Evolutionary conservation across 1,140 invertebrate species (phyloP), one percentile per base, ranked within the genome.

Genomic region (Drosophila virilis): DNA sequence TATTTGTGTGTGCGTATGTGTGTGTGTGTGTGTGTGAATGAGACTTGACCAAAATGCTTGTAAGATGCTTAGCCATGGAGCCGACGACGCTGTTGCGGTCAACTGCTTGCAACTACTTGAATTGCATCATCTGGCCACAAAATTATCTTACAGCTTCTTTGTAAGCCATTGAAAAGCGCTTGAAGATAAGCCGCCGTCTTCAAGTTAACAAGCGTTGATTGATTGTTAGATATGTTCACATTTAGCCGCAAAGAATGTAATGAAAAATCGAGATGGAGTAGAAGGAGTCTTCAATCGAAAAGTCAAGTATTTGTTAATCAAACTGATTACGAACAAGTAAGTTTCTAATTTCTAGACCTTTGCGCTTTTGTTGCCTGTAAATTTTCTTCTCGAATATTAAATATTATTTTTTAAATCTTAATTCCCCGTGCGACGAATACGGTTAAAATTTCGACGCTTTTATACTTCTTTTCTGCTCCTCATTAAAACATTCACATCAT

Each of bases 31-130:
- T 38, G 40, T 55, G 52, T 60, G 58, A 48, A 45, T 48, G 45
- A 48, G 37, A 57, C 42, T 52, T 54, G 22, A 35, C 57, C 43
- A 28, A 70, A 69, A 55, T 50, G 57, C 58, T 57, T 58, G 66
- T 52, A 57, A 75, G 60, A 59, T 75, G 66, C 72, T 74, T 61
- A 59, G 70, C 38, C 32, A 45, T 46, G 66, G 22, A 28, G 4
- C 22, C 40, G 42, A 48, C 43, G 22, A 37, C 32, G 43, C 42
- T 54, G 40, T 51, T 75, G 69, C 57, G 74, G 69, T 72, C 60
- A 75, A 76, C 48, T 28, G 22, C 22, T 60, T 60, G 69, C 60
- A 72, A 55, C 69, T 65, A 52, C 72, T 70, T 70, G 66, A 66
- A 58, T 52, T 35, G 54, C 54, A 65, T 48, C 64, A 54, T 62